Percentiles rank a stretch among this genome's conserved stretches.
phyloP scores from a whole-genome alignment of 2,797 vertebrate genomes.

The Varecia variegata region DNA sequence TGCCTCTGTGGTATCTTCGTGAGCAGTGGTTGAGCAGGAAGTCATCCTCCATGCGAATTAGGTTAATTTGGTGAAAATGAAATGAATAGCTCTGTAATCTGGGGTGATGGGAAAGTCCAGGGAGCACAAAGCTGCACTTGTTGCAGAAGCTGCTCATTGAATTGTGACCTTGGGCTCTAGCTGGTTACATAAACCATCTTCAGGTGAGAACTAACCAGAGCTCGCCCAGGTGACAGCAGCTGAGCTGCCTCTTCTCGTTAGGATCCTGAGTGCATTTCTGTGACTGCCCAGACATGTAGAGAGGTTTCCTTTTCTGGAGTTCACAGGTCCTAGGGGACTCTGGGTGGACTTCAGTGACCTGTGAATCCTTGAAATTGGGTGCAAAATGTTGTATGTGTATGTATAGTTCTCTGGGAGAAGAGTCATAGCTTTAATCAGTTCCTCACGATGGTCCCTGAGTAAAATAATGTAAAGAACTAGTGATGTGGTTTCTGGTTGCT shows the following conservation, averaged over 20 bases:
- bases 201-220: constrained; percentile 46
- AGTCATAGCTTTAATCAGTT: not conserved
- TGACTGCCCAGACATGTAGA: constrained; percentile 11
- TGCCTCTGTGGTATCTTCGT: constrained; percentile 83
- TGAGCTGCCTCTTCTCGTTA: constrained; percentile 15
- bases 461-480: not conserved
- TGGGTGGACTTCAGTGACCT: not conserved
- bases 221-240: not conserved
- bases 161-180: constrained; percentile 24
- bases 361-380: constrained; percentile 9
- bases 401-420: not conserved
- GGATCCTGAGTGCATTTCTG: not conserved
- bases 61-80: constrained; percentile 82
- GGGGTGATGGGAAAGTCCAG: constrained; percentile 58
- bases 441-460: not conserved
- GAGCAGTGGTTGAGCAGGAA: constrained; percentile 84
- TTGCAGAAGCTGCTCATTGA: constrained; percentile 40
- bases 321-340: not conserved
- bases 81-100: constrained; percentile 69
- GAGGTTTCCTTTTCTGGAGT: not conserved
- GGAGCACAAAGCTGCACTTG: not conserved
- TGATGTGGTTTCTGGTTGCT: not conserved
- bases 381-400: not conserved
- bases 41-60: constrained; percentile 76
- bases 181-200: constrained; percentile 62